Base-by-base conservation (phyloP, 2,888 invertebrate species). In the Catocala sponsa region DNA sequence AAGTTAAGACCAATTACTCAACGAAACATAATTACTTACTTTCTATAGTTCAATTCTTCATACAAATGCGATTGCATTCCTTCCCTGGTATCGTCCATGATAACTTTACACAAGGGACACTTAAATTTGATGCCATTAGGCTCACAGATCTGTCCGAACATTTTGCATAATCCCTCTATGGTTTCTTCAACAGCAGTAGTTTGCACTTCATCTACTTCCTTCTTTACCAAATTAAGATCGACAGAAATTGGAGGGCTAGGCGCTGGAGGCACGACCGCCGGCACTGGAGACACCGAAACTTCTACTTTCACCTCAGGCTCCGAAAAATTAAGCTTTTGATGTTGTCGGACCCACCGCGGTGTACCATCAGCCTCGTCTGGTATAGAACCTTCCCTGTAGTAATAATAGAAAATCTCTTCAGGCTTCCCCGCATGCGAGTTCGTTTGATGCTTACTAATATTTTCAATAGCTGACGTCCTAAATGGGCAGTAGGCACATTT, bases 401-500 rank as follows among this genome's bases (percentile, higher is more conserved):
- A 97, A 59, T 94, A 95, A 72, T 95, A 92, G 54, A 96, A 88
- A 6, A 91, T 80, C 7, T 92, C 91, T 42, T 81, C 84, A 0
- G 71, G 57, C 49, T 80, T 92, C 0, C 81, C 90, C 0, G 95
- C 84, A 80, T 97, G 97, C 5, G 95, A 95, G 10, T 93, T 92
- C 1, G 87, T 84, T 66, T 96, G 95, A 80, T 97, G 97, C 46
- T 94, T 95, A 15, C 93, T 91, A 47, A 97, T 95, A 35, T 95
- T 94, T 6, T 95, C 92, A 33, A 95, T 88, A 1, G 95, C 95
- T 0, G 95, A 92, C 0, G 91, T 88, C 12, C 91, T 77, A 75
- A 95, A 97, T 0, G 92, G 82, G 73, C 98, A 98, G 65, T 96
- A 91, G 0, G 95, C 95, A 79, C 98, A 98, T 76, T 96, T 96